Percentiles rank a stretch among this genome's conserved stretches.
phyloP scores from a whole-genome alignment of 1,140 invertebrate genomes.

The Argopecten irradians region DNA sequence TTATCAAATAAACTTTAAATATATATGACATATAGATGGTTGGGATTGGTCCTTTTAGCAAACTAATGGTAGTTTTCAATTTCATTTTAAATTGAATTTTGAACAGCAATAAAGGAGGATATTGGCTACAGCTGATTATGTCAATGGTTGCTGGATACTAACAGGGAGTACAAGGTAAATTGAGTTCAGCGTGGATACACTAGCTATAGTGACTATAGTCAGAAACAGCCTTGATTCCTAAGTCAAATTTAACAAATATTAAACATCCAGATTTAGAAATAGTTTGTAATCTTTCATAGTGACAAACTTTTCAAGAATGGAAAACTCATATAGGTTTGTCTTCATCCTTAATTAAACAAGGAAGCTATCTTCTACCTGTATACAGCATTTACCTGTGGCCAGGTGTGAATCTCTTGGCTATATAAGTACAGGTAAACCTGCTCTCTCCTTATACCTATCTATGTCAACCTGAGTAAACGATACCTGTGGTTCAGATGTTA shows the following conservation, averaged over 20 bases:
- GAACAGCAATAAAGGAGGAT: background rate
- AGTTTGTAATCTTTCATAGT: background rate
- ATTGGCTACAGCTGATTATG: background rate
- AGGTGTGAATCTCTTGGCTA: slow-evolving; percentile 5
- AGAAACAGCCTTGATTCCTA: background rate
- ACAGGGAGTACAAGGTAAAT: background rate
- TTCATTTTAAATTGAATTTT: background rate
- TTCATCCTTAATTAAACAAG: background rate
- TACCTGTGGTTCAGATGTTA: background rate
- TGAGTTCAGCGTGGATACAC: no score
- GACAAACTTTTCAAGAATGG: background rate
- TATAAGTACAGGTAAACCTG: background rate
- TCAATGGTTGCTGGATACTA: background rate
- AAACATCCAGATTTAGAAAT: background rate
- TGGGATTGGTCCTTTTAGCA: background rate
- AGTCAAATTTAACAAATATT: background rate
- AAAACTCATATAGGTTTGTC: background rate
- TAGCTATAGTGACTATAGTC: background rate
- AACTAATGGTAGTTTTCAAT: background rate
- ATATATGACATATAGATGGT: background rate
- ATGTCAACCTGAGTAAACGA: background rate
- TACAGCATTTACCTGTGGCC: background rate
- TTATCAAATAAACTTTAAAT: background rate
- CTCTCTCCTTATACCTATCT: background rate
- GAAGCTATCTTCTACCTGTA: background rate